Percentiles rank a stretch among this genome's conserved stretches.
Evolutionary conservation across 2,888 invertebrate species (phyloP).

Genomic region (Sipha maydis): DNA sequence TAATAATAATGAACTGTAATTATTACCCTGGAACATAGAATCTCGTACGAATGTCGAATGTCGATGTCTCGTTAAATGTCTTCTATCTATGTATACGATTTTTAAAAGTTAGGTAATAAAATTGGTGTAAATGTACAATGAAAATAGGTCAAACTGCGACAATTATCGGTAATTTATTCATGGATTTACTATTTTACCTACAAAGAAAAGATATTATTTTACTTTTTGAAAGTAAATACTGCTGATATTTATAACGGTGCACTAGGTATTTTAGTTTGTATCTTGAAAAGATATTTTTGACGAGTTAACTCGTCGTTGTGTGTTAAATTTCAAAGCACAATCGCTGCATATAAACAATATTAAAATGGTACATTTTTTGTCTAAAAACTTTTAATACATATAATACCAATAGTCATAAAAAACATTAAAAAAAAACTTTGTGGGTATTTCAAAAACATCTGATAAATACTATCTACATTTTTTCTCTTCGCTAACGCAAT

Average conservation of each 20-base stretch:
- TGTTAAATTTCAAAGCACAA: background rate
- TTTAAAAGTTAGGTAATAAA: background rate
- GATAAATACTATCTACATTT: no score
- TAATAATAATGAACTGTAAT: background rate
- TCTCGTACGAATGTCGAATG: background rate
- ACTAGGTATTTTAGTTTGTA: background rate
- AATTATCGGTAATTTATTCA: constrained; percentile 12
- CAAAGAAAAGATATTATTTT: background rate
- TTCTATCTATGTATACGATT: constrained; percentile 19
- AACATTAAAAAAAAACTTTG: no score
- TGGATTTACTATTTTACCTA: background rate
- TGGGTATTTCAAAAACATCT: no score
- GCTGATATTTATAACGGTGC: background rate
- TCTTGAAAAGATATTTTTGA: background rate
- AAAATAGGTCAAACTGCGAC: background rate
- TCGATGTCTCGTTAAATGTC: constrained; percentile 1
- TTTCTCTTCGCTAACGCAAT: no score
- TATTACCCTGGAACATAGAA: background rate
- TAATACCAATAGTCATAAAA: no score
- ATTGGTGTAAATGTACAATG: background rate
- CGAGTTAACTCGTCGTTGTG: background rate
- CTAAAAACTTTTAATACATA: no score
- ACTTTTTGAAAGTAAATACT: background rate
- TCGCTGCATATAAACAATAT: background rate
- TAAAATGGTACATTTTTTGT: background rate